Percentiles rank a stretch among this genome's conserved stretches.
Evolutionary conservation across 2,888 invertebrate species (phyloP).

Genomic region (Choristoneura rosaceana): DNA sequence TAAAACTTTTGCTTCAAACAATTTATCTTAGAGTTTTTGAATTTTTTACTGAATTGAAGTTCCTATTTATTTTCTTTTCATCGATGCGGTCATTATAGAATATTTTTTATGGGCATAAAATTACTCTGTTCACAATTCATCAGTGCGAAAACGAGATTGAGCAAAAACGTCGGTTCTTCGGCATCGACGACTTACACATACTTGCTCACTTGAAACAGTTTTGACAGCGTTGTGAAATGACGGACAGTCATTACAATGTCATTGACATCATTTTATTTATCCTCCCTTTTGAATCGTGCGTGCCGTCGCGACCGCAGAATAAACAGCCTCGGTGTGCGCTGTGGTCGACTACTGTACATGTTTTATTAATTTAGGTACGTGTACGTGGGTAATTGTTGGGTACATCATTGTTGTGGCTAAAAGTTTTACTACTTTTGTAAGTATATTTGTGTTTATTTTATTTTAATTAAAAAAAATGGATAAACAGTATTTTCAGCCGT

Average conservation of each 20-base stretch:
- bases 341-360: constrained; percentile 57
- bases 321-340: constrained; percentile 50
- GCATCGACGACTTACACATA: constrained; percentile 28
- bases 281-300: constrained; percentile 56
- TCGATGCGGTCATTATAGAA: constrained; percentile 17
- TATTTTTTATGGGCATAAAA: constrained; percentile 18
- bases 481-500: neutral
- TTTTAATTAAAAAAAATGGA: neutral
- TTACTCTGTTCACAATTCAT: constrained; percentile 47
- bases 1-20: constrained; percentile 1
- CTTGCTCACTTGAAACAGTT: constrained; percentile 63
- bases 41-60: neutral
- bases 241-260: constrained; percentile 74
- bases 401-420: constrained; percentile 15
- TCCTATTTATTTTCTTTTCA: constrained; percentile 14
- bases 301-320: constrained; percentile 55
- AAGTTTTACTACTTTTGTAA: constrained; percentile 37
- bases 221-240: constrained; percentile 68
- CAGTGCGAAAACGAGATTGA: constrained; percentile 40
- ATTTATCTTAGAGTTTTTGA: neutral
- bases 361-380: constrained; percentile 46
- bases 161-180: constrained; percentile 37
- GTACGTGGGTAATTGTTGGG: constrained; percentile 39
- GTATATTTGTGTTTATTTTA: constrained; percentile 11
- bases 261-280: constrained; percentile 76